Evolutionary conservation across 23 tunicate genomes (phyloP), one percentile per base, ranked within the genome.

Genomic region (Clavelina lepadiformis): DNA sequence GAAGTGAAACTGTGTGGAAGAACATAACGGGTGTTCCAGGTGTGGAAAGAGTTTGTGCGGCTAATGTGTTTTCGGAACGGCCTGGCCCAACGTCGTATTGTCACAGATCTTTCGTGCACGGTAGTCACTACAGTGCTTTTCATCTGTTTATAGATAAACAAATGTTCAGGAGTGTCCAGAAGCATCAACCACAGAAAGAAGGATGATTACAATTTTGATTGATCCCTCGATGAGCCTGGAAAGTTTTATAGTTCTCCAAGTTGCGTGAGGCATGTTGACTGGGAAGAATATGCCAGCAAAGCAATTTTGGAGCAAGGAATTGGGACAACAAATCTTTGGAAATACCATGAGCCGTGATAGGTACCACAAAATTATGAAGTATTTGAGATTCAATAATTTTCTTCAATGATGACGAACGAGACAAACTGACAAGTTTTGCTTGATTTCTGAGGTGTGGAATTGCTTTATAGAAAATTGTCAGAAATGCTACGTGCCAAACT

Each of bases 221-320:
- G 29, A 59, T 38, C 19, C 35, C 36, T 59, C 35, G 36, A 59
- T 59, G 65, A 59, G 65, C 65, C n/a, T 59, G 5, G 35, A 59
- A 26, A 59, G 65, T 59, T 59, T 59, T 59, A 59, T 59, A 59
- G 65, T 36, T 59, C 35, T 59, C 36, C 36, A 59, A 29, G 65
- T 26, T 38, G 65, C 65, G 29, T 38, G 65, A 29, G 65, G 35
- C 35, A 38, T 59, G 65, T 59, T 59, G 65, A 26, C 22, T 20
- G 36, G 36, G 35, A 59, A 27, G 36, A 59, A 59, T 59, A 59
- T 38, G 65, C 35, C 65, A 59, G n/a, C 8, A 59, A 59, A 59
- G 65, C 65, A 59, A 59, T 38, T 59, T 59, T 59, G 65, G 65
- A 59, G 65, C 65, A 59, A 59, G 65, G n/a, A 59, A 59, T 59